These are phyloP conservation scores for Passerculus sandwichensis DNA, from an alignment of 2,797 vertebrate genomes.

Conservation along the genomic window DNA sequence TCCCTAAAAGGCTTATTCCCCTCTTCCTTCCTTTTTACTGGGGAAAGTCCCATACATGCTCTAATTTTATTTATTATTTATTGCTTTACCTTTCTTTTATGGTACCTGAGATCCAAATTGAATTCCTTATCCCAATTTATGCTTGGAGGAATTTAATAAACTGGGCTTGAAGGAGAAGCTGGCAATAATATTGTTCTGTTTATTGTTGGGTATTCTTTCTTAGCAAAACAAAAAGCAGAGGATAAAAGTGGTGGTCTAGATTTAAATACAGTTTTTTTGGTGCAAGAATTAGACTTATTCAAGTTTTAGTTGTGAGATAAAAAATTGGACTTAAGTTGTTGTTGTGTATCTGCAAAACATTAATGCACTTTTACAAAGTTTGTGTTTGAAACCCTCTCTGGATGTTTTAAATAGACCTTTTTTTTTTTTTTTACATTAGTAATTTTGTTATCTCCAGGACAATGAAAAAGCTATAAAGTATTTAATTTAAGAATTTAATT, in stretches of 20 bases:
- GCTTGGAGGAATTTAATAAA: neutral
- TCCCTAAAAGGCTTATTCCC: neutral
- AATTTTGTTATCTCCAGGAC: slow-evolving; percentile 31
- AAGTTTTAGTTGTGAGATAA: neutral
- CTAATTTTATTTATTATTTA: neutral
- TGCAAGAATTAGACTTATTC: neutral
- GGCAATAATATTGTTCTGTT: neutral
- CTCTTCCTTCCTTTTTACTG: neutral
- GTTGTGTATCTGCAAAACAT: neutral
- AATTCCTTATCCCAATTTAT: neutral
- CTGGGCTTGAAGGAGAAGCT: neutral
- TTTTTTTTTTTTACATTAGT: neutral
- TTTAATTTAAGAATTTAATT: slow-evolving; percentile 62
- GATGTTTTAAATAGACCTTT: neutral
- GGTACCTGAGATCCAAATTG: neutral
- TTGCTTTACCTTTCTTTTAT: neutral
- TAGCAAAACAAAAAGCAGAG: neutral
- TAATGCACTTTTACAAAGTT: neutral
- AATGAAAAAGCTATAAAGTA: slow-evolving; percentile 45
- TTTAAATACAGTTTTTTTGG: neutral
- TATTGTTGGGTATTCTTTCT: neutral
- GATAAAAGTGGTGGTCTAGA: neutral
- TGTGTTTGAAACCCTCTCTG: neutral
- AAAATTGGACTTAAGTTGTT: neutral
- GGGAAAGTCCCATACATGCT: fast-evolving